Evolutionary conservation across 2,113 vertebrate genomes (phyloP).

Genomic region (Triplophysa rosa): DNA sequence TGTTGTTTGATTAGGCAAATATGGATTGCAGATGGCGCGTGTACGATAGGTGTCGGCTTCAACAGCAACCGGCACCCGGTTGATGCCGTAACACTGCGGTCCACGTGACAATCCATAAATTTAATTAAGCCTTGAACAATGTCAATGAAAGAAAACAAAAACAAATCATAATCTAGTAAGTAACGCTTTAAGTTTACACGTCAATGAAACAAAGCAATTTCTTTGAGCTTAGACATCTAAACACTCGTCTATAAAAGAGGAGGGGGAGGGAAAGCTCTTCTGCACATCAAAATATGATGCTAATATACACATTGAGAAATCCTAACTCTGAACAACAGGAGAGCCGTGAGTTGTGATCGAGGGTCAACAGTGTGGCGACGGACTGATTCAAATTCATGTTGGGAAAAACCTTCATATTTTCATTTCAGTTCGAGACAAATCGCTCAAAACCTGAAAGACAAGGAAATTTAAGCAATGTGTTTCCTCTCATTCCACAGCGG

Average conservation of each 20-base stretch:
- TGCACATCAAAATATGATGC: not conserved
- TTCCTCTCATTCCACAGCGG: constrained; percentile 45
- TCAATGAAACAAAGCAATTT: not conserved
- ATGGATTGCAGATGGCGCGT: constrained; percentile 30
- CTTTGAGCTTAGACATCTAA: not conserved
- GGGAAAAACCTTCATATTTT: constrained; percentile 58
- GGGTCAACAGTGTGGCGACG: constrained; percentile 35
- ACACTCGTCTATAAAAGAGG: not conserved
- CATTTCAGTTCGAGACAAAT: constrained; percentile 63
- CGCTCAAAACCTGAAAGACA: constrained; percentile 49
- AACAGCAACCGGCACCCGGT: not conserved
- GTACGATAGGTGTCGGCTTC: not conserved
- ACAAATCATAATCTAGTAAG: constrained; percentile 5
- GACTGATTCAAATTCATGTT: constrained; percentile 48
- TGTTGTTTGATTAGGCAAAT: constrained; percentile 40
- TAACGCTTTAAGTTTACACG: not conserved
- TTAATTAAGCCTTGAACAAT: not conserved
- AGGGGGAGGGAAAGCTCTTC: not conserved
- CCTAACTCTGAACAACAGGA: constrained; percentile 7
- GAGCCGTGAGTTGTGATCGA: constrained; percentile 22
- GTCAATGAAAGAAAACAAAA: constrained; percentile 6
- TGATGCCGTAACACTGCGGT: not conserved
- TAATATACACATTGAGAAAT: constrained; percentile 23
- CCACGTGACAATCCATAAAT: not conserved
- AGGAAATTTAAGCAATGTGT: constrained; percentile 32